Evolutionary conservation across 1,140 invertebrate genomes (phyloP), one percentile per base, ranked within the genome.

Genomic region (Drosophila triauraria): DNA sequence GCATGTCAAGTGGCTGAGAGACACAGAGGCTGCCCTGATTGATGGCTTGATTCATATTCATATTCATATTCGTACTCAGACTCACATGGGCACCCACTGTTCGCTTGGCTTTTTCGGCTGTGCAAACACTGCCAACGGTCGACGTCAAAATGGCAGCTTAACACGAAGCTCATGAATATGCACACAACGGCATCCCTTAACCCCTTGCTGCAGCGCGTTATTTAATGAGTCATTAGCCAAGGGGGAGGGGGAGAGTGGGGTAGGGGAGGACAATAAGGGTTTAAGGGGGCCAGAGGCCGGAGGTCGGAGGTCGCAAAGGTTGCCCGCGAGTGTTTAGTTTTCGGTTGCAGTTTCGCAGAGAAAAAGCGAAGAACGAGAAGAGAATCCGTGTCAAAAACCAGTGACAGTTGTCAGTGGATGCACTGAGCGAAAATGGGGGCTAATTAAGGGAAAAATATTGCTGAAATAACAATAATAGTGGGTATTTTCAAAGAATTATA

Each of bases 101-200:
- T 20, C 50, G 48, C 48, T 47, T n/a, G 40, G 38, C 56, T 60
- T 60, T 68, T 57, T 79, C 54, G 46, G 62, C 69, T 78, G 51
- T 54, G 84, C 47, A 88, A 87, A 86, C 82, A 87, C 53, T 79
- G 70, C 51, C 63, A 68, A 54, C 61, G 76, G 75, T 61, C 65
- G 80, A 87, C 84, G 69, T 91, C 77, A 91, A 91, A 91, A 91
- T 91, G 86, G 82, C 80, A 91, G 86, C 86, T 91, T 85, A 91
- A 78, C 86, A 91, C 86, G 86, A 91, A 91, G 75, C 80, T 91
- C 86, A 91, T 91, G 86, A 91, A 91, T 91, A 91, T 91, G 86
- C 82, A 85, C 76, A 77, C 62, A 2, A 8, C 15, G 40, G 54
- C 43, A 38, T 38, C 56, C 54, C 38, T 51, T 72, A 69, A 48